These are phyloP conservation scores for Gryllus bimaculatus DNA, from an alignment of 1,140 invertebrate genomes.

Conservation along the genomic window DNA sequence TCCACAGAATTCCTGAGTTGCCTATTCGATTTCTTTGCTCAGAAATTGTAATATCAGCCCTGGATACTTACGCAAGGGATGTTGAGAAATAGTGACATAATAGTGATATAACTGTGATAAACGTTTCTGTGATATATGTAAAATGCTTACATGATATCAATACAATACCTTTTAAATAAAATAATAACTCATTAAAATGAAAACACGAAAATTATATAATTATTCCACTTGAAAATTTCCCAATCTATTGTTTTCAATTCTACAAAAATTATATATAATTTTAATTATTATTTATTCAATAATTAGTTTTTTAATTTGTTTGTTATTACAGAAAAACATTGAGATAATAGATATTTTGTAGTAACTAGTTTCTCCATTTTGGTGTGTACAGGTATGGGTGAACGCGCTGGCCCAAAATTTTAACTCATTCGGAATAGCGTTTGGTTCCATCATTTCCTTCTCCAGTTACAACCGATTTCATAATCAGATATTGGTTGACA, in stretches of 20 bases:
- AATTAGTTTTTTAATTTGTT: not conserved
- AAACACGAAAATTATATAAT: not conserved
- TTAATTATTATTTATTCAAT: not conserved
- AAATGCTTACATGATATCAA: no score
- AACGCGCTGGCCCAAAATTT: slow-evolving; percentile 88
- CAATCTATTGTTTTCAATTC: not conserved
- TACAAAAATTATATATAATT: not conserved
- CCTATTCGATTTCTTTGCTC: no score
- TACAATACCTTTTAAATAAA: no score
- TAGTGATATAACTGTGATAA: no score
- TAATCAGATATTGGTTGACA: slow-evolving; percentile 81
- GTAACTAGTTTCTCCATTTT: not conserved
- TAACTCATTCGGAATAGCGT: slow-evolving; percentile 83
- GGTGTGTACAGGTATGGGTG: slow-evolving; percentile 63
- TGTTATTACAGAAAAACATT: not conserved
- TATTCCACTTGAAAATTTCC: not conserved
- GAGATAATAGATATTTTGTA: not conserved
- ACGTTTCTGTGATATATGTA: no score
- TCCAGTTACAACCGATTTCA: slow-evolving; percentile 91
- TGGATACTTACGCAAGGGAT: no score
- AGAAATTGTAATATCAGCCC: no score
- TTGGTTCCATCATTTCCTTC: slow-evolving; percentile 88
- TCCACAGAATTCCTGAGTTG: no score
- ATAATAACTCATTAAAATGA: not conserved
- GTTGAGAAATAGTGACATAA: no score